phyloP scores from a whole-genome alignment of 2,797 vertebrate species.

The Ciconia nigra region DNA sequence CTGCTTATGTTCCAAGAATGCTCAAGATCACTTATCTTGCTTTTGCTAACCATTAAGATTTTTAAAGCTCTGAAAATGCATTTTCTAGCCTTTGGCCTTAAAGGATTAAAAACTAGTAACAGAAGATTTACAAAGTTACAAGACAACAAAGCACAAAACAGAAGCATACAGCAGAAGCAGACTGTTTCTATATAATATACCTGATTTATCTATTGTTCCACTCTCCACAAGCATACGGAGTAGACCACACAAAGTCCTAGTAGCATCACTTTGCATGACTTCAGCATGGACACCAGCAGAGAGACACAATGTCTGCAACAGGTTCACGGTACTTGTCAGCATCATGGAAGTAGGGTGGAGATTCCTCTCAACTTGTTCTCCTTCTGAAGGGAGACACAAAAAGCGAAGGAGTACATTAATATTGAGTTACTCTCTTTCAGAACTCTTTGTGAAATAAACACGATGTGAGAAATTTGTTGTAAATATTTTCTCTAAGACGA shows the following conservation, averaged over 20 bases:
- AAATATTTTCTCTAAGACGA: neutral
- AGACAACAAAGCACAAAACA: neutral
- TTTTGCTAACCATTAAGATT: neutral
- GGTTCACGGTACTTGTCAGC: conserved; percentile 92
- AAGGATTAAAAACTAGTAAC: neutral
- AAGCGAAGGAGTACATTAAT: neutral
- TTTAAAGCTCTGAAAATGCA: neutral
- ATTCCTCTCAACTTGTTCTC: conserved; percentile 87
- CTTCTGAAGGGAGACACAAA: conserved; percentile 77
- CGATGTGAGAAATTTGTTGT: neutral
- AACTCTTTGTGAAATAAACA: neutral
- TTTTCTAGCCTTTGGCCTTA: neutral
- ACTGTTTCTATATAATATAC: conserved; percentile 61
- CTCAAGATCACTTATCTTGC: neutral
- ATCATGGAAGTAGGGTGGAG: conserved; percentile 93
- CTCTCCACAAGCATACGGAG: conserved; percentile 95
- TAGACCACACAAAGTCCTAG: conserved; percentile 90
- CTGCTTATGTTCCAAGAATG: neutral
- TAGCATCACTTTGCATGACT: conserved; percentile 90
- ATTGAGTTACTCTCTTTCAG: neutral
- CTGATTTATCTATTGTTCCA: conserved; percentile 87
- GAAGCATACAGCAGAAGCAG: neutral
- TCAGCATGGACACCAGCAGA: conserved; percentile 93
- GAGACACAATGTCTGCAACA: conserved; percentile 91
- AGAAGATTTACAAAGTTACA: neutral